Conservation (phyloP, 2,888 invertebrate species). For the Dilophus febrilis region DNA sequence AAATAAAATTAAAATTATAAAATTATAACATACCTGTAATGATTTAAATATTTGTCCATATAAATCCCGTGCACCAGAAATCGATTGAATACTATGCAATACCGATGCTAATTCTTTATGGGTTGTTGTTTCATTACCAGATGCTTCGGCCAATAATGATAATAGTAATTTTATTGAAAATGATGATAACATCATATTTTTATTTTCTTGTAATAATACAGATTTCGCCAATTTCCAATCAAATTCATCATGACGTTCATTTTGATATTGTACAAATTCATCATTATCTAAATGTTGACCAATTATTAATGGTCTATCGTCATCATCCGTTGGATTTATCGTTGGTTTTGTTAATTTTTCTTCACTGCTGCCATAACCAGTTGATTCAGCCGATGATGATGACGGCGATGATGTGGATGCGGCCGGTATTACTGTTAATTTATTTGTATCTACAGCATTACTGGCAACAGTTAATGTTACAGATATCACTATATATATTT, state of each 20-base stretch:
- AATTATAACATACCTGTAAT: constrained; percentile 11
- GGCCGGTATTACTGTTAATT: too few relatives aligned
- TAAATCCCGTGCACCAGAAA: constrained; percentile 17
- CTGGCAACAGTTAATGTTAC: too few relatives aligned
- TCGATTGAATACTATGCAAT: constrained; percentile 8
- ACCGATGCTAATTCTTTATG: constrained; percentile 11
- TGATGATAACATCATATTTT: constrained; percentile 58
- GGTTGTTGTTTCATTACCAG: constrained; percentile 28
- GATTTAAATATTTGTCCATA: constrained; percentile 21
- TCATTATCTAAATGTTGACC: constrained; percentile 20
- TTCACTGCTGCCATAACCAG: too few relatives aligned
- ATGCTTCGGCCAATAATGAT: constrained; percentile 55
- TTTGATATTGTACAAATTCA: constrained; percentile 23
- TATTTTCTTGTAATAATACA: constrained; percentile 31
- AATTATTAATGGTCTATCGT: too few relatives aligned
- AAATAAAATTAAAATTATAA: neutral
- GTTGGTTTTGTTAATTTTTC: too few relatives aligned
- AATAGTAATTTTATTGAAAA: constrained; percentile 57
- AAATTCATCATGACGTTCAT: constrained; percentile 37
- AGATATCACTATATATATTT: too few relatives aligned
- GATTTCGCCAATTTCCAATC: constrained; percentile 51
- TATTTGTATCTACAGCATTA: too few relatives aligned
- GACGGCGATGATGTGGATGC: too few relatives aligned
- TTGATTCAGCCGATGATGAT: too few relatives aligned
- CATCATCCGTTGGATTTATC: too few relatives aligned